phyloP scores from a whole-genome alignment of 2,113 vertebrate species.

The Cinclus mexicanus region DNA sequence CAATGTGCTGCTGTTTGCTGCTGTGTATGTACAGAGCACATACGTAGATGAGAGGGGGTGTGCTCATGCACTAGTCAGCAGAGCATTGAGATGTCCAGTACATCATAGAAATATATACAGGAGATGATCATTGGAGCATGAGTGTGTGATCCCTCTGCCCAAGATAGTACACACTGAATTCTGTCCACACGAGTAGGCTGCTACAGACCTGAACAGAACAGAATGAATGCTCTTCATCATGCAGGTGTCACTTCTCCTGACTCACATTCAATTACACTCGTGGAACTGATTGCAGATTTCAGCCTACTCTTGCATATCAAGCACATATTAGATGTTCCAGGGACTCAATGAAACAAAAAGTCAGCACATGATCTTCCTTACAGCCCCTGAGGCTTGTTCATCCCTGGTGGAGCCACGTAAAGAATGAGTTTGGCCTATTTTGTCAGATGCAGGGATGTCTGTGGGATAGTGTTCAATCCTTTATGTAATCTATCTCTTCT shows the following conservation, averaged over 20 bases:
- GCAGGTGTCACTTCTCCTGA: slow-evolving; percentile 55
- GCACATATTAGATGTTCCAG: slow-evolving; percentile 30
- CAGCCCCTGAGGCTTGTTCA: not conserved
- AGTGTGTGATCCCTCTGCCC: not conserved
- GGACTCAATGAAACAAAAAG: slow-evolving; percentile 10
- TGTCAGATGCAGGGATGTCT: slow-evolving; percentile 3
- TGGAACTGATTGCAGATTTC: slow-evolving; percentile 60
- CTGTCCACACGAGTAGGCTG: not conserved
- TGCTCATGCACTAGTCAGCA: not conserved
- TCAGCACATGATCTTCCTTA: not conserved
- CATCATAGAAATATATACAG: not conserved
- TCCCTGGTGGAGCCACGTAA: not conserved
- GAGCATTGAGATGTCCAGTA: not conserved
- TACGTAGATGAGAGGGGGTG: not conserved
- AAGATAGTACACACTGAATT: not conserved
- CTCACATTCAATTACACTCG: slow-evolving; percentile 32
- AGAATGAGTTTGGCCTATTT: slow-evolving; percentile 3
- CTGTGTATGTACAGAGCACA: not conserved
- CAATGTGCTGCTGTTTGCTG: not conserved
- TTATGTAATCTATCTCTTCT: slow-evolving; percentile 21
- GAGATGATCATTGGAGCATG: not conserved
- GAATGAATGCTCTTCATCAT: slow-evolving; percentile 31
- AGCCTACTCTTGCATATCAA: slow-evolving; percentile 47
- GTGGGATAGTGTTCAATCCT: slow-evolving; percentile 4
- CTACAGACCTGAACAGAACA: slow-evolving; percentile 36